Conservation (phyloP, 2,888 invertebrate species). For the Tribolium freemani region DNA sequence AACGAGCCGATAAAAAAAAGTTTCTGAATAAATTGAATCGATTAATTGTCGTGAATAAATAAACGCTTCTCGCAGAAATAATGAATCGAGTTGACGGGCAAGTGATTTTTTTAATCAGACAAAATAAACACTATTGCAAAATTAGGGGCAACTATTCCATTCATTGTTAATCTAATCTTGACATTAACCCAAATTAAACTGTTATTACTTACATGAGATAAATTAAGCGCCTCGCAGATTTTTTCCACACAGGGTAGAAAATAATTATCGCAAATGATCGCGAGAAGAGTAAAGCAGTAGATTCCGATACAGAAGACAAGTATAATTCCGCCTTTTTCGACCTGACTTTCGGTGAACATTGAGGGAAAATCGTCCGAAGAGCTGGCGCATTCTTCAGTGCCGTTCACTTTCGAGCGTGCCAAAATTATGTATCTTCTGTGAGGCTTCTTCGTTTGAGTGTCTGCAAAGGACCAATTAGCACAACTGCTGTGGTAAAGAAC, state of each 20-base stretch:
- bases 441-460: not conserved
- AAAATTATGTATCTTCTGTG: conserved; percentile 30
- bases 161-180: not conserved
- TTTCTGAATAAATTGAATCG: no score
- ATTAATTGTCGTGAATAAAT: no score
- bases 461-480: not conserved
- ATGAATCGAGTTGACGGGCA: no score
- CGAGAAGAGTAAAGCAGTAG: conserved; percentile 88
- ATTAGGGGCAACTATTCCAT: no score
- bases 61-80: no score
- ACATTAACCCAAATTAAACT: not conserved
- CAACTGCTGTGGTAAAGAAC: conserved; percentile 4
- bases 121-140: no score
- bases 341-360: conserved; percentile 75
- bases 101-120: no score
- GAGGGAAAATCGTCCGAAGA: conserved; percentile 75
- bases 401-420: not conserved
- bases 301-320: conserved; percentile 82
- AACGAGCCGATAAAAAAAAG: not conserved
- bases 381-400: conserved; percentile 31
- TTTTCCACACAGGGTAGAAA: conserved; percentile 91
- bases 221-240: conserved; percentile 84
- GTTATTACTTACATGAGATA: conserved; percentile 73
- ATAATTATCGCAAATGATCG: conserved; percentile 92
- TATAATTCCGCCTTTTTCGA: conserved; percentile 83